These are phyloP conservation scores for Falco concolor DNA, from an alignment of 2,797 vertebrate genomes.

Conservation along the genomic window DNA sequence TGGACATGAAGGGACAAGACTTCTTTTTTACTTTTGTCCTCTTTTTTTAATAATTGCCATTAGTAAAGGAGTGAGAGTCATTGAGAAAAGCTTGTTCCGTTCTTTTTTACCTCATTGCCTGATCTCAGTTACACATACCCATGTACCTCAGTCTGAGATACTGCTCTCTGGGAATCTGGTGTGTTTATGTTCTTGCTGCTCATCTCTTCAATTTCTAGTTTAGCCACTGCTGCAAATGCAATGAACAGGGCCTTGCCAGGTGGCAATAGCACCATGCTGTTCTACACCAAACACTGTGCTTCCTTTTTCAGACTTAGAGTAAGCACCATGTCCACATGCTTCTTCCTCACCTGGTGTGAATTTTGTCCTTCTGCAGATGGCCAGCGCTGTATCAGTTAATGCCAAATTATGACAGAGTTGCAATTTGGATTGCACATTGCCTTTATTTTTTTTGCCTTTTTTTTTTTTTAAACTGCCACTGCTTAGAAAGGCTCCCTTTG, in stretches of 20 bases:
- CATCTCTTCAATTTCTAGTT: background rate
- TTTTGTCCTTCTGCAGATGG: background rate
- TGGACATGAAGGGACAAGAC: rapidly evolving
- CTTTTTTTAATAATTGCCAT: background rate
- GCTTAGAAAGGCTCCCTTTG: background rate
- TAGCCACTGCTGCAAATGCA: background rate
- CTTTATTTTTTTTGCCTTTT: background rate
- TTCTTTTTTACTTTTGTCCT: too few species aligned
- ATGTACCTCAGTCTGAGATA: background rate
- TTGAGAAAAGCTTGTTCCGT: background rate
- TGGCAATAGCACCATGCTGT: background rate
- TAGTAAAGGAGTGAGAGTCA: background rate
- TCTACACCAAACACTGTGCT: background rate
- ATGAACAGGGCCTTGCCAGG: background rate
- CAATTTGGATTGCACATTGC: background rate
- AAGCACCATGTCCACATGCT: background rate
- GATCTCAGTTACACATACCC: background rate
- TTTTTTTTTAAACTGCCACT: background rate
- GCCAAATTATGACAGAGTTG: background rate
- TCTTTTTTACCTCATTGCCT: background rate
- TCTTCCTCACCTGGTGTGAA: background rate
- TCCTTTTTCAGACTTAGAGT: background rate
- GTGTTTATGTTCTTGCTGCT: background rate
- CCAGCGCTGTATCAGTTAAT: background rate
- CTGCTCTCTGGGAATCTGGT: background rate